phyloP scores from a whole-genome alignment of 2,113 vertebrate genomes.

The Pangasianodon hypophthalmus region DNA sequence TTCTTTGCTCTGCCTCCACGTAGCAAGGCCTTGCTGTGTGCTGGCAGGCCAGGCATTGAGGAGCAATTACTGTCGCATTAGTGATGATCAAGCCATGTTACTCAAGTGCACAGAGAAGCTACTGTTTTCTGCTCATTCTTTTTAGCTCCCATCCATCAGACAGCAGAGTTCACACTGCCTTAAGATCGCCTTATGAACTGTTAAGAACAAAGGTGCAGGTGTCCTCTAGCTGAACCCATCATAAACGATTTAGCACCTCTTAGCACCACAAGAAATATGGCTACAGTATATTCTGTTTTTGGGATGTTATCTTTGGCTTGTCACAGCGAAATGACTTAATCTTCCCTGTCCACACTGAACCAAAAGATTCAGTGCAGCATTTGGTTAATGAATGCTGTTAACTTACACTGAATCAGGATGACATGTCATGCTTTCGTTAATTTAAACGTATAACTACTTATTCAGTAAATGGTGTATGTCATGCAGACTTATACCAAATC shows the following conservation, averaged over 20 bases:
- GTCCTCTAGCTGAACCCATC: slow-evolving; percentile 48
- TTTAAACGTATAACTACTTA: background rate
- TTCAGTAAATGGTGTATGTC: background rate
- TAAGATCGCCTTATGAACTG: slow-evolving; percentile 17
- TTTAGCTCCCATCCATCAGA: slow-evolving; percentile 39
- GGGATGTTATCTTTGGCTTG: slow-evolving; percentile 54
- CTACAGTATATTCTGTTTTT: slow-evolving; percentile 33
- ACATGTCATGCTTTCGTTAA: background rate
- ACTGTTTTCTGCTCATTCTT: slow-evolving; percentile 53
- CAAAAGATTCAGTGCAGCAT: slow-evolving; percentile 33
- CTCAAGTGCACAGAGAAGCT: slow-evolving; percentile 57
- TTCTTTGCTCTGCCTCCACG: slow-evolving; percentile 74
- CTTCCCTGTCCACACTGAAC: slow-evolving; percentile 16
- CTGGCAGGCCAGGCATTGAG: slow-evolving; percentile 69
- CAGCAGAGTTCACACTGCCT: slow-evolving; percentile 33
- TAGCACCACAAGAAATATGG: slow-evolving; percentile 46
- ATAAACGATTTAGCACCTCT: slow-evolving; percentile 48
- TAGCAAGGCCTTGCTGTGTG: slow-evolving; percentile 62
- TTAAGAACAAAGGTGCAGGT: slow-evolving; percentile 42
- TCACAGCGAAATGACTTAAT: slow-evolving; percentile 43
- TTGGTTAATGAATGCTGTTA: slow-evolving; percentile 45
- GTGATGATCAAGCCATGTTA: slow-evolving; percentile 70
- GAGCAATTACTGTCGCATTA: slow-evolving; percentile 81
- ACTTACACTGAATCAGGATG: slow-evolving; percentile 2
- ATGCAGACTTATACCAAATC: background rate